Evolutionary conservation across 2,888 invertebrate species (phyloP).

Genomic region (Synergus japonicus): DNA sequence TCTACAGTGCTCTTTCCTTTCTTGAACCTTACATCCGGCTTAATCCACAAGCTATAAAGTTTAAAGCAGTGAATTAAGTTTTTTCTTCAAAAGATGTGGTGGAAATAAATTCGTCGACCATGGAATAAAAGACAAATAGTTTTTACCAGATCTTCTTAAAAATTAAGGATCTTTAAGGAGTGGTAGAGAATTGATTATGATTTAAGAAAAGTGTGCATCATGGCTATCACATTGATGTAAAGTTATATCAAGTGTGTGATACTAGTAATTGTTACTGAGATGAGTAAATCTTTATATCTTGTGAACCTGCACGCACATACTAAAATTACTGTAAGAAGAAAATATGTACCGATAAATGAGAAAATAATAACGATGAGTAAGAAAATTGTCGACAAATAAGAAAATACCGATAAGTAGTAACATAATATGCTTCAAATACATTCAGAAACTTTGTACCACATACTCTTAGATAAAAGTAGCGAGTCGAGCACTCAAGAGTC

Average conservation of each 20-base stretch:
- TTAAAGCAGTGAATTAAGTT: not conserved
- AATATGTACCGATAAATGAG: not conserved
- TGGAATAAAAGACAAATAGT: not conserved
- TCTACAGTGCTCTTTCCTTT: slow-evolving; percentile 2
- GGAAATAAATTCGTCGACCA: not conserved
- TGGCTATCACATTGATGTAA: slow-evolving; percentile 49
- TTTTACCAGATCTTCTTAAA: slow-evolving; percentile 4
- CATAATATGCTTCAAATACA: slow-evolving; percentile 34
- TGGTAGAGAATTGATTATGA: not conserved
- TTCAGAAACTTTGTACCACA: slow-evolving; percentile 24
- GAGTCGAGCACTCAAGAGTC: slow-evolving; percentile 28
- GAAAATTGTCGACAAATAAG: not conserved
- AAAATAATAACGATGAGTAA: slow-evolving; percentile 22
- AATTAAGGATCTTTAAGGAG: not conserved
- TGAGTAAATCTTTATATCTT: slow-evolving; percentile 54
- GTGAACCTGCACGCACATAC: slow-evolving; percentile 57
- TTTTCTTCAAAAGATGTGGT: not conserved
- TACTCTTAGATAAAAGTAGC: slow-evolving; percentile 1
- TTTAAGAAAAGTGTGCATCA: slow-evolving; percentile 19
- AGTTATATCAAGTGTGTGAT: slow-evolving; percentile 63
- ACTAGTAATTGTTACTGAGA: slow-evolving; percentile 60
- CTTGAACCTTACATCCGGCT: not conserved
- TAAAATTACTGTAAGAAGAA: slow-evolving; percentile 9
- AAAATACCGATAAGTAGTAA: slow-evolving; percentile 33
- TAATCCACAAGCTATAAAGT: not conserved